A percentile compares a stretch with the other conserved stretches of the same genome.
phyloP scores from a whole-genome alignment of 2,113 vertebrate genomes.

The Cyprinus carpio region DNA sequence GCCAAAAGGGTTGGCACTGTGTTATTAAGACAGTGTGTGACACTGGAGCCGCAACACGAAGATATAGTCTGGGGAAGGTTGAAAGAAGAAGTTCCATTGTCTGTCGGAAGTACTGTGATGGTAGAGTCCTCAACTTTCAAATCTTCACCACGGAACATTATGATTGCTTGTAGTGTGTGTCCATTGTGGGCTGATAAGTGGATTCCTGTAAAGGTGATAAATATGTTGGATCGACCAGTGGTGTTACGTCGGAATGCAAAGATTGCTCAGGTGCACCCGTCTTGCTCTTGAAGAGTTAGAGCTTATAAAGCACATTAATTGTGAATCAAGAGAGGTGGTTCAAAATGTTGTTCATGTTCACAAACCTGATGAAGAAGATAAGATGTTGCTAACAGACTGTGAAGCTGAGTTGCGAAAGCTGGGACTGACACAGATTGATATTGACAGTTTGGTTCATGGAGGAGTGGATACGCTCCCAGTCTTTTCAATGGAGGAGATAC shows the following conservation, averaged over 20 bases:
- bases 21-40: not conserved
- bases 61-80: not conserved
- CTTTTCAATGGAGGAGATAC: no score
- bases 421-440: not conserved
- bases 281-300: not conserved
- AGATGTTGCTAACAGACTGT: not conserved
- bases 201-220: not conserved
- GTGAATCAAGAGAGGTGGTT: not conserved
- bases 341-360: not conserved
- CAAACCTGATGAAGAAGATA: not conserved
- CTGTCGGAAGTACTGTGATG: not conserved
- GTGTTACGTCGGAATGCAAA: not conserved
- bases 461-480: not conserved
- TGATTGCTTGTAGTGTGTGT: not conserved
- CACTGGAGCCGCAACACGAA: not conserved
- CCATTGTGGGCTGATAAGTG: constrained; percentile 10
- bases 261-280: constrained; percentile 4
- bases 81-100: not conserved
- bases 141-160: not conserved
- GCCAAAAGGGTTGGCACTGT: not conserved
- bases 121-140: not conserved
- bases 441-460: not conserved
- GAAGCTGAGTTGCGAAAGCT: not conserved
- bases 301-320: not conserved
- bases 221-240: not conserved